Percentiles rank a stretch among this genome's conserved stretches.
Evolutionary conservation across 2,888 invertebrate genomes (phyloP).

Genomic region (Phaedon cochleariae): DNA sequence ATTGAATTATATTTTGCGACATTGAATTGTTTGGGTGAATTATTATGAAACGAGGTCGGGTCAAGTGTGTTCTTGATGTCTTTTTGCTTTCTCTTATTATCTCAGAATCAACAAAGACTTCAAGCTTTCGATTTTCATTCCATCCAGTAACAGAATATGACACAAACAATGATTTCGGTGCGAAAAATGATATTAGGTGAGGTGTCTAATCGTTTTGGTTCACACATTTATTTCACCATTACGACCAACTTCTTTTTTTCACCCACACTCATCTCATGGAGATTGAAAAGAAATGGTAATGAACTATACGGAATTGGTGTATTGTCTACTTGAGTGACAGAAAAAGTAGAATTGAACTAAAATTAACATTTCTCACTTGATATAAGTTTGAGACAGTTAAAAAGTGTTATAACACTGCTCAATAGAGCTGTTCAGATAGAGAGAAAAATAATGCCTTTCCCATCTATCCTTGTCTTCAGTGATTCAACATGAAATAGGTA

Average conservation of each 20-base stretch:
- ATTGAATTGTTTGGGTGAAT: neutral
- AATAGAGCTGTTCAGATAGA: no score
- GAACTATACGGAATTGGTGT: no score
- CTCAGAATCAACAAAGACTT: conserved; percentile 32
- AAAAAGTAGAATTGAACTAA: no score
- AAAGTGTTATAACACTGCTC: no score
- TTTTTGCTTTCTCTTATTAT: conserved; percentile 41
- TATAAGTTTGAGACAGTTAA: no score
- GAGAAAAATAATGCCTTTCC: no score
- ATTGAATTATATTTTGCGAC: neutral
- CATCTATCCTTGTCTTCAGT: no score
- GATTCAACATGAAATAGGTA: no score
- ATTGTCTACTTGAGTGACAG: no score
- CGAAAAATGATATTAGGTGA: neutral
- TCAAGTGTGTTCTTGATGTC: conserved; percentile 36
- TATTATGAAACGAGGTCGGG: conserved; percentile 34
- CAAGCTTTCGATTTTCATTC: conserved; percentile 34
- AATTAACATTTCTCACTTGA: no score
- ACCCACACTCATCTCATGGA: no score
- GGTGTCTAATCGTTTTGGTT: neutral
- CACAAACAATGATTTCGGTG: conserved; percentile 15
- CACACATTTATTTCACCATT: conserved; percentile 10
- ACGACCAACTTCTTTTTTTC: neutral
- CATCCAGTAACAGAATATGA: conserved; percentile 17
- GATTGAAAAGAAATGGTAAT: no score